A percentile compares a stretch with the other conserved stretches of the same genome.
phyloP scores from a whole-genome alignment of 2,113 vertebrate species.

The Eulemur macaco region DNA sequence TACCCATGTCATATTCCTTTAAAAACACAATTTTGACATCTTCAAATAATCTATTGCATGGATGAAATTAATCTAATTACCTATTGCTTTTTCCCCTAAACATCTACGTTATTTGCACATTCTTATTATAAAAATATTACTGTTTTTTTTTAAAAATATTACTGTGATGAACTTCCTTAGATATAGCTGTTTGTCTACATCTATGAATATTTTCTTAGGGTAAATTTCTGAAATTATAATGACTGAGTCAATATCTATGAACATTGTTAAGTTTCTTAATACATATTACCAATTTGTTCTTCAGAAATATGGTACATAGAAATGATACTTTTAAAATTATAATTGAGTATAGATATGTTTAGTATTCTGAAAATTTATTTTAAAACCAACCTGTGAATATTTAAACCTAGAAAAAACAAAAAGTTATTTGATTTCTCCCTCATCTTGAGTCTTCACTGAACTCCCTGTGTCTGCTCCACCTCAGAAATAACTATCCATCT shows the following conservation, averaged over 20 bases:
- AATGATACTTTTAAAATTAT: background rate
- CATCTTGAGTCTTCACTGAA: background rate
- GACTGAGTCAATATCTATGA: background rate
- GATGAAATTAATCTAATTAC: background rate
- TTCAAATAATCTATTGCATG: background rate
- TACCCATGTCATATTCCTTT: background rate
- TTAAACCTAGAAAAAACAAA: constrained; percentile 10
- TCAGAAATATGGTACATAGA: background rate
- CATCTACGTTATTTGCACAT: background rate
- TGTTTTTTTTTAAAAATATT: background rate
- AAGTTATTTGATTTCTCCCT: background rate
- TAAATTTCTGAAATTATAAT: background rate
- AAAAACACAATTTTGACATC: background rate
- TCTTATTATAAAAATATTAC: background rate
- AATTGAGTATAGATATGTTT: background rate
- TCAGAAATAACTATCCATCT: background rate
- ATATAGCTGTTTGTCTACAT: background rate
- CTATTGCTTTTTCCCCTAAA: background rate
- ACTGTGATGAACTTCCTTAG: background rate
- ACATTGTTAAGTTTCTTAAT: background rate
- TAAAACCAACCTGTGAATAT: background rate
- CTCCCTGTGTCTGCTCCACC: background rate
- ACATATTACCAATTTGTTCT: background rate
- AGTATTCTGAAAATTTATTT: constrained; percentile 12
- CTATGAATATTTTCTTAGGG: constrained; percentile 2